Evolutionary conservation across 1,140 invertebrate species (phyloP).

Genomic region (Lepidurus packardi): DNA sequence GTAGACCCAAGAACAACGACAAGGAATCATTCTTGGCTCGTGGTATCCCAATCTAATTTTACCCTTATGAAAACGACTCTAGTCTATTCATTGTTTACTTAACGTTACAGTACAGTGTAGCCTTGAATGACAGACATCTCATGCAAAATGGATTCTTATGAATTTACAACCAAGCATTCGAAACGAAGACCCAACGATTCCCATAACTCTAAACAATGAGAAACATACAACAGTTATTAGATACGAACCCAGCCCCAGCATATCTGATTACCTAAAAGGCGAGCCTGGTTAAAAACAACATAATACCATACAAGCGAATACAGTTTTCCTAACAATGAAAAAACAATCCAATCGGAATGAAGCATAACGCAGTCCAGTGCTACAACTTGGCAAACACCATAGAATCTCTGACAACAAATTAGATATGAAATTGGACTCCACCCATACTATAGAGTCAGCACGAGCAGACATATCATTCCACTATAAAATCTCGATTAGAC

Average conservation of each 20-base stretch:
- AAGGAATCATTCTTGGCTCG: neutral
- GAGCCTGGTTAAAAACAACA: neutral
- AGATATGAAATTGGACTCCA: neutral
- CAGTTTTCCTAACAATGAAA: neutral
- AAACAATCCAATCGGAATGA: neutral
- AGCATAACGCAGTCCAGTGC: neutral
- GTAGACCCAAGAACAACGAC: neutral
- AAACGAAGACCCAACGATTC: neutral
- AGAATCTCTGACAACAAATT: neutral
- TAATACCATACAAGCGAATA: neutral
- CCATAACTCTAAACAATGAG: neutral
- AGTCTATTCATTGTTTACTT: too few relatives aligned
- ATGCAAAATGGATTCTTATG: too few relatives aligned
- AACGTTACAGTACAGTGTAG: too few relatives aligned
- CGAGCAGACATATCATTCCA: neutral
- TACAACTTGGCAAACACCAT: neutral
- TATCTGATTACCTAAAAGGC: constrained; percentile 3
- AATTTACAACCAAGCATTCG: too few relatives aligned
- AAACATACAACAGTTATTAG: neutral
- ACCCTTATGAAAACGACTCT: neutral
- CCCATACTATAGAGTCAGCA: neutral
- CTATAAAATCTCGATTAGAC: neutral
- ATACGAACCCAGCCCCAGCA: neutral
- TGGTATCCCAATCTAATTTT: neutral
- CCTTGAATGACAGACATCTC: too few relatives aligned